Conservation (phyloP, 2,113 vertebrate genomes). For the Anoplopoma fimbria region DNA sequence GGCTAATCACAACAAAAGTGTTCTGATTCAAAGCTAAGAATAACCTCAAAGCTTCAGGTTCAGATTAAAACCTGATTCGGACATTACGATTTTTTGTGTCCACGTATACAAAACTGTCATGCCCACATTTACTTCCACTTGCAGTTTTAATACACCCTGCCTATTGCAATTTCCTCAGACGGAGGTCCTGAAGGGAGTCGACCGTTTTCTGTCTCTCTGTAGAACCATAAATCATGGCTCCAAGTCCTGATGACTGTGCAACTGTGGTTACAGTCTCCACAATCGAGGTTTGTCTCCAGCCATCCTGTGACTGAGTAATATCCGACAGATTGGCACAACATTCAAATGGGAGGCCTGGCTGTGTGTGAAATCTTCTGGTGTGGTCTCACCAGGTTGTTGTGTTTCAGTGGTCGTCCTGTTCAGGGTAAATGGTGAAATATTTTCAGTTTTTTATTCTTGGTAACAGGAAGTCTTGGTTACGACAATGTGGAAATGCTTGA, state of each 20-base stretch:
- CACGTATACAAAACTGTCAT: slow-evolving; percentile 39
- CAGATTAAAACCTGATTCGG: slow-evolving; percentile 14
- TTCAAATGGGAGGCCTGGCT: slow-evolving; percentile 46
- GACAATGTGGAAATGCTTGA: slow-evolving; percentile 65
- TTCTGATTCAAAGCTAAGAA: slow-evolving; percentile 14
- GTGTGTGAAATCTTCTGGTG: slow-evolving; percentile 64
- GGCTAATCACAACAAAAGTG: neutral
- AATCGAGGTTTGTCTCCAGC: slow-evolving; percentile 45
- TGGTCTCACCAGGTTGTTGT: slow-evolving; percentile 52
- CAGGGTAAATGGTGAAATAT: slow-evolving; percentile 55
- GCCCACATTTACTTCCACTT: slow-evolving; percentile 59
- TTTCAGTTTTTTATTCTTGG: slow-evolving; percentile 67
- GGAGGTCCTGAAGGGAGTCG: slow-evolving; percentile 62
- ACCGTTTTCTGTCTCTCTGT: slow-evolving; percentile 78
- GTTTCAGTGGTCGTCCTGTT: slow-evolving; percentile 53
- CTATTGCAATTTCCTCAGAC: slow-evolving; percentile 75
- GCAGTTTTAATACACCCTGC: slow-evolving; percentile 58
- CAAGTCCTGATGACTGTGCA: slow-evolving; percentile 81
- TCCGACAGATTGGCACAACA: slow-evolving; percentile 64
- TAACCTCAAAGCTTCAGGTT: slow-evolving; percentile 8
- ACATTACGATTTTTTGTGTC: slow-evolving; percentile 1
- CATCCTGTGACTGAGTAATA: slow-evolving; percentile 76
- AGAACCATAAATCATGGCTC: slow-evolving; percentile 71
- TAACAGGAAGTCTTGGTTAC: slow-evolving; percentile 55
- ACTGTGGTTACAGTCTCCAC: slow-evolving; percentile 67